Conservation (phyloP, 2,113 vertebrate species). For the Apteryx owenii region DNA sequence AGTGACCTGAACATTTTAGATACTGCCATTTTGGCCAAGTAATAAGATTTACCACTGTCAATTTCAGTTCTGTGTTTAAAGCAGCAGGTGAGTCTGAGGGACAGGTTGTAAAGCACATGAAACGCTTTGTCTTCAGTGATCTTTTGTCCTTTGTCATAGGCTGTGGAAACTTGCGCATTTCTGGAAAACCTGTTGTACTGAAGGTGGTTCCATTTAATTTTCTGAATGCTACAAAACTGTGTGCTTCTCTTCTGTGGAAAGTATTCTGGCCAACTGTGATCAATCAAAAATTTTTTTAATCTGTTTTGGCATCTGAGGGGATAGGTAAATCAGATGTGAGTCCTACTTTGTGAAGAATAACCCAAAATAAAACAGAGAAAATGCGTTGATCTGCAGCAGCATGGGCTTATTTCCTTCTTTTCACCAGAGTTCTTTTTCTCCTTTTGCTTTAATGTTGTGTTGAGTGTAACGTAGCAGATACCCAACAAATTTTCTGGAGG, state of each 20-base stretch:
- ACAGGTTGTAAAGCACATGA: not conserved
- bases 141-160: not conserved
- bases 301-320: not conserved
- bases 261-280: not conserved
- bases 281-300: not conserved
- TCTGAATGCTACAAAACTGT: not conserved
- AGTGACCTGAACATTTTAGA: not conserved
- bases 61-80: not conserved
- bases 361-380: conserved; percentile 21
- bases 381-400: not conserved
- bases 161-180: not conserved
- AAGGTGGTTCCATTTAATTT: not conserved
- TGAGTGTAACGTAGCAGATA: not conserved
- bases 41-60: not conserved
- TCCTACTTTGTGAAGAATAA: not conserved
- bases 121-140: not conserved
- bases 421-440: not conserved
- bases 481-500: not conserved
- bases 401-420: not conserved
- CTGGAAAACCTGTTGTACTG: not conserved
- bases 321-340: not conserved
- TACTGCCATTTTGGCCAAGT: not conserved
- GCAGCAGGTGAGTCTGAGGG: not conserved
- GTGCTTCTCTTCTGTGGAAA: not conserved
- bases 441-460: not conserved